A percentile compares a stretch with the other conserved stretches of the same genome.
phyloP scores from a whole-genome alignment of 2,797 vertebrate genomes.

The Pempheris klunzingeri region DNA sequence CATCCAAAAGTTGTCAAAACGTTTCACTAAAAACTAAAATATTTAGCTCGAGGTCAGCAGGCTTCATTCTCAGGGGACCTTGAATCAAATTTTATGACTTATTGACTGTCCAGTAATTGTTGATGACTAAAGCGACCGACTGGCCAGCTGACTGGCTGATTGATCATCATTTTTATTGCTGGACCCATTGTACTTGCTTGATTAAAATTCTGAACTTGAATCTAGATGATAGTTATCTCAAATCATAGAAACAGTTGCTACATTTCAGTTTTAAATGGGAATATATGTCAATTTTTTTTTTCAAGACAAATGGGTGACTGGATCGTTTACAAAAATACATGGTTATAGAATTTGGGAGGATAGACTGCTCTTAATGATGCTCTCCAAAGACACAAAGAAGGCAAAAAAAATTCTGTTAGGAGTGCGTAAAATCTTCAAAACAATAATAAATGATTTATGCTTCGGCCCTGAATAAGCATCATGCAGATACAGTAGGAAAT shows the following conservation, averaged over 20 bases:
- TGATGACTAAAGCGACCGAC: neutral
- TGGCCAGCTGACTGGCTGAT: neutral
- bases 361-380: neutral
- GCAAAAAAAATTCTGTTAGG: neutral
- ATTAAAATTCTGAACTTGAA: neutral
- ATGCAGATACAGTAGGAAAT: slow-evolving; percentile 5
- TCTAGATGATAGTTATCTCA: neutral
- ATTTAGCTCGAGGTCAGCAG: neutral
- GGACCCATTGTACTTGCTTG: neutral
- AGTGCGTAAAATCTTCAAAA: neutral
- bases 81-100: neutral
- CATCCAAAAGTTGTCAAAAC: neutral
- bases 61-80: neutral
- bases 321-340: slow-evolving; percentile 1
- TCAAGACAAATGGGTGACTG: neutral
- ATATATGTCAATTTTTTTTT: neutral
- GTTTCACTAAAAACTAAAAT: neutral
- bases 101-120: neutral
- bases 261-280: neutral
- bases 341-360: slow-evolving; percentile 7
- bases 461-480: neutral
- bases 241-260: neutral
- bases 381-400: slow-evolving; percentile 19
- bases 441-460: slow-evolving; percentile 6
- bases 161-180: neutral